phyloP scores from a whole-genome alignment of 2,888 invertebrate species.

The Megamerina dolium region DNA sequence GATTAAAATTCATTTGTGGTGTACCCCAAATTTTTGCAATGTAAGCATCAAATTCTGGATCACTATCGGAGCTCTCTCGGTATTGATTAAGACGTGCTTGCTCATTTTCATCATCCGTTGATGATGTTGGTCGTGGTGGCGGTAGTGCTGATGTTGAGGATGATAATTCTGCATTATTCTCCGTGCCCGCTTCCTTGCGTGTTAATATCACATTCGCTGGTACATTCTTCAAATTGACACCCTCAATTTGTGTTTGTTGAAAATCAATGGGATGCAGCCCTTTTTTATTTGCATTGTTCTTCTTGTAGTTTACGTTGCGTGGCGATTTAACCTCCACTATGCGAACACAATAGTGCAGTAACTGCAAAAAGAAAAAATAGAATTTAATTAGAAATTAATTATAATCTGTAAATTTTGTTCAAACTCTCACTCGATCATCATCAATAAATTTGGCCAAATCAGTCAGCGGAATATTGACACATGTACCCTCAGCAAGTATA shows the following conservation, averaged over 20 bases:
- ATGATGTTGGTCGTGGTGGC: slow-evolving; percentile 13
- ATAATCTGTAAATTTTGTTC: not conserved
- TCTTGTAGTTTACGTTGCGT: slow-evolving; percentile 25
- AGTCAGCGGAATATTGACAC: slow-evolving; percentile 36
- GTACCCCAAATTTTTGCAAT: slow-evolving; percentile 45
- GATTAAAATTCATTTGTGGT: slow-evolving; percentile 43
- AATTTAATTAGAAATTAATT: no score
- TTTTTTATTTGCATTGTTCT: slow-evolving; percentile 21
- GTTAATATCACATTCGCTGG: slow-evolving; percentile 41
- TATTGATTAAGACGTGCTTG: slow-evolving; percentile 18
- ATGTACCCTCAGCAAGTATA: slow-evolving; percentile 44
- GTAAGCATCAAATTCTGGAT: slow-evolving; percentile 29
- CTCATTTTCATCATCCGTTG: slow-evolving; percentile 22
- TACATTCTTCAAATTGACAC: slow-evolving; percentile 40
- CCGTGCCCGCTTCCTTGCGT: slow-evolving; percentile 28
- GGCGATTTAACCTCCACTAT: slow-evolving; percentile 39
- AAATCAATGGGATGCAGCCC: slow-evolving; percentile 31
- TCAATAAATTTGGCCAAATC: slow-evolving; percentile 42
- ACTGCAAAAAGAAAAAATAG: slow-evolving; percentile 22
- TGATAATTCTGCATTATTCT: slow-evolving; percentile 13
- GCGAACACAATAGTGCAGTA: slow-evolving; percentile 39
- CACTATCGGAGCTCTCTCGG: slow-evolving; percentile 26
- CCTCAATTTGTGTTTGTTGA: slow-evolving; percentile 34
- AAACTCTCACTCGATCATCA: slow-evolving; percentile 33
- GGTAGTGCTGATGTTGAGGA: slow-evolving; percentile 11